Base-by-base conservation (phyloP, 2,888 invertebrate genomes). In the Epiperipatus broadwayi region DNA sequence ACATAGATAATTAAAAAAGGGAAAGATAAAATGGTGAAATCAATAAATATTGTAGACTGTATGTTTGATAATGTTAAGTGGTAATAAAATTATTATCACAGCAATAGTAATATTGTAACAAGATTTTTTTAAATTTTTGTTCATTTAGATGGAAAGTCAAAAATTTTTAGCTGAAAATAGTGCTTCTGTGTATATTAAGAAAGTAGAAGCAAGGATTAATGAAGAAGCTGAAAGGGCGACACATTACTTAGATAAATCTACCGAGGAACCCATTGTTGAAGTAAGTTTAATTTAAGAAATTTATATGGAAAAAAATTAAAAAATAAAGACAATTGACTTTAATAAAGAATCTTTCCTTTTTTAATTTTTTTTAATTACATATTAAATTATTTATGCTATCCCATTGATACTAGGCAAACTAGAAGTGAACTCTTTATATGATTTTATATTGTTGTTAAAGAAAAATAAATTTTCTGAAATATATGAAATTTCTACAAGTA, bases 201-300 rank as follows among this genome's bases (percentile, higher is more conserved):
- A 91, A 65, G 95, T 97, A 41, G 97, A 97, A 64, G 76, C 84
- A 21, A 75, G 95, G 55, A 91, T 99, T 49, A 75, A 78, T 46
- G 97, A 99, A 60, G 97, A 99, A 65, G 85, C 89, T 15, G 89
- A 93, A 58, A 70, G 97, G 48, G 95, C 95, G 33, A 84, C 87
- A 43, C 84, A 93, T 59, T 99, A 97, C 66, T 69, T 97, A 42
- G 97, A 97, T 64, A 85, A 87, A 62, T 80, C 83, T 47, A 97
- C 97, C 12, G 95, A 97, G 63, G 75, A 78, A 39, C 74, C 85
- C 47, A 89, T 99, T 53, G 84, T 97, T 5, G 75, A 80, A 60
- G 95, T 63, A 32, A 16, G n/a, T n/a, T n/a, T n/a, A n/a, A n/a
- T n/a, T n/a, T n/a, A n/a, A n/a, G n/a, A n/a, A 34, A 19, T 5